Base-by-base conservation (phyloP, 2,113 vertebrate species). In the Neodontobutis hainanensis region DNA sequence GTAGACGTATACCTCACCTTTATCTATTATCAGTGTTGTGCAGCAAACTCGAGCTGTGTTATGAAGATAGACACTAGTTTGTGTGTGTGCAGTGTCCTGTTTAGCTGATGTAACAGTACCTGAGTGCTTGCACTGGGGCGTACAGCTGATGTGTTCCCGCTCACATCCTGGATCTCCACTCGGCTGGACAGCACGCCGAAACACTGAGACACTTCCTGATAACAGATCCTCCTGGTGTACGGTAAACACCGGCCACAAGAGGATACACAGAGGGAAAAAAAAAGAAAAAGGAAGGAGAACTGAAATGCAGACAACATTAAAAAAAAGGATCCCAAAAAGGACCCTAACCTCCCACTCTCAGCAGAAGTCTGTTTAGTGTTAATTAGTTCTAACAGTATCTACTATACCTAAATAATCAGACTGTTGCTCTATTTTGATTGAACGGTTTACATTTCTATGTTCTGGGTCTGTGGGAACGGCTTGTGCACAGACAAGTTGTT, bases 81-180 rank as follows among this genome's bases (percentile, higher is more conserved):
- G 38, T 19, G n/a, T 16, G 9, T 10, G 55, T 50, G 48, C 5
- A 1, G 35, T 10, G 15, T 46, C 1, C 15, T 15, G 3, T 11
- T n/a, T 4, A 5, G 11, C 11, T 42, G 56, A 35, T 45, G 66
- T 34, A 53, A 44, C 4, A 0, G 27, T 81, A 99, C 97, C 97
- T 99, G 97, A 47, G 97, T 99, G 92, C 97, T 99, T n/a, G 97
- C 97, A 0, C 97, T 99, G 78, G 96, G 96, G 55, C 97, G 92
- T 34, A 99, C 92, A 0, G 94, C 94, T 0, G 96, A 94, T 2
- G 96, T 99, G 61, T 95, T 94, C 8, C 97, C 97, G 0, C 95
- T 99, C 4, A 94, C 94, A 45, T 99, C 97, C 82, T 99, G 96
- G 82, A 99, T 95, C 87, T 99, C 97, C 0, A 97, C 96, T 4